Evolutionary conservation across 2,797 vertebrate genomes (phyloP).

Genomic region (Prionace glauca): DNA sequence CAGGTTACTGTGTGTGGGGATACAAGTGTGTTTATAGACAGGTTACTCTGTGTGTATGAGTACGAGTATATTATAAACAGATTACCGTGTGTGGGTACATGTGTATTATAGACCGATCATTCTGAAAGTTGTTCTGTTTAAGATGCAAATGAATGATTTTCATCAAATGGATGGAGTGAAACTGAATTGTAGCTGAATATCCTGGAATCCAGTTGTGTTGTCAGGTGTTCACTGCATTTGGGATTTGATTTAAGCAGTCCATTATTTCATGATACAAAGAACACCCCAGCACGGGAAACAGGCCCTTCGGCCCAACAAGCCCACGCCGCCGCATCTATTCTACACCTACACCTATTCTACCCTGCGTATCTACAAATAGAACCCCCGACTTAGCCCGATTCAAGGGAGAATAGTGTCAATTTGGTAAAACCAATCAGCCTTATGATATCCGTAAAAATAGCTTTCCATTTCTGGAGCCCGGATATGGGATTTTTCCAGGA

Average conservation of each 20-base stretch:
- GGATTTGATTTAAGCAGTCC: neutral
- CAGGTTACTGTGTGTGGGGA: neutral
- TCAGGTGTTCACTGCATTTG: too few species aligned
- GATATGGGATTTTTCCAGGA: neutral
- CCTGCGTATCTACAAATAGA: too few species aligned
- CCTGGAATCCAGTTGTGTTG: too few species aligned
- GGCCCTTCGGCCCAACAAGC: too few species aligned
- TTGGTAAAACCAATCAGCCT: too few species aligned
- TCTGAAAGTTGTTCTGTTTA: neutral
- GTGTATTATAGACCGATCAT: neutral
- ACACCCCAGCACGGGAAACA: too few species aligned
- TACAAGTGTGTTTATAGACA: neutral
- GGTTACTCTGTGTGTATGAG: neutral
- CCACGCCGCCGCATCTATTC: too few species aligned
- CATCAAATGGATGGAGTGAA: neutral
- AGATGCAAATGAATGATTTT: neutral
- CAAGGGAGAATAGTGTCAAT: too few species aligned
- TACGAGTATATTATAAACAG: neutral
- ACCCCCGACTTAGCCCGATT: too few species aligned
- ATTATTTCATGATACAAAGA: neutral
- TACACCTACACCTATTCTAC: too few species aligned
- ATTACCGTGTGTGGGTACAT: neutral
- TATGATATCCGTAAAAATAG: neutral
- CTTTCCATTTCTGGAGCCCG: neutral
- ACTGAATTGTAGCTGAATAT: neutral